These are phyloP conservation scores for Atherinomorus stipes DNA, from an alignment of 2,113 vertebrate species.

Conservation along the genomic window DNA sequence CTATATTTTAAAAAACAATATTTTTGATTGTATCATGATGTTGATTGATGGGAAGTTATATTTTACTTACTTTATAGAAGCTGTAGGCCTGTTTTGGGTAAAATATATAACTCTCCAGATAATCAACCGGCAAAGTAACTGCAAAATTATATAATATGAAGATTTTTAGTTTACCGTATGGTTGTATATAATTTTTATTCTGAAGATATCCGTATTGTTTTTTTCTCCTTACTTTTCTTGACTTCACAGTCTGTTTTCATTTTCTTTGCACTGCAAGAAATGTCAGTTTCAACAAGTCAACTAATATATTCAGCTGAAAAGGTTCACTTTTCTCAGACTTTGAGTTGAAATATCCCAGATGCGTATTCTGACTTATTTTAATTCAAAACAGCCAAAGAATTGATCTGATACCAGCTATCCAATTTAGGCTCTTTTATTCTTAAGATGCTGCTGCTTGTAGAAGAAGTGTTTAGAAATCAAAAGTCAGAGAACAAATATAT, in stretches of 20 bases:
- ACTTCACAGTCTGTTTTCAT: slow-evolving; percentile 41
- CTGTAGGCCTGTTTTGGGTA: neutral
- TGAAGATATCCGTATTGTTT: neutral
- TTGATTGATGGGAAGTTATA: neutral
- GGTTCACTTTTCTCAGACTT: neutral
- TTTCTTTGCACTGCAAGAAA: slow-evolving; percentile 62
- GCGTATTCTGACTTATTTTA: neutral
- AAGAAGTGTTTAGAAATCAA: neutral
- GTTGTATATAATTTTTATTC: neutral
- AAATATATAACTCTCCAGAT: neutral
- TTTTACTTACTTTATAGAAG: slow-evolving; percentile 8
- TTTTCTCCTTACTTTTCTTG: slow-evolving; percentile 33
- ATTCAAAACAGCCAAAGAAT: neutral
- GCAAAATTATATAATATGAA: neutral
- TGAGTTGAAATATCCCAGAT: slow-evolving; percentile 26
- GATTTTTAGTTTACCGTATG: neutral
- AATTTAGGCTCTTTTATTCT: neutral
- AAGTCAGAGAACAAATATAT: neutral
- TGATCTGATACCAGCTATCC: neutral
- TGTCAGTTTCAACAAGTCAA: slow-evolving; percentile 41
- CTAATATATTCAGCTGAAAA: slow-evolving; percentile 10
- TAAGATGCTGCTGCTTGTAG: neutral
- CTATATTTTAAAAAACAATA: neutral
- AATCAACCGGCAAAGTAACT: neutral
- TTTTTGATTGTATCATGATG: neutral